Evolutionary conservation across 2,888 invertebrate genomes (phyloP).

Genomic region (Helobdella robusta): DNA sequence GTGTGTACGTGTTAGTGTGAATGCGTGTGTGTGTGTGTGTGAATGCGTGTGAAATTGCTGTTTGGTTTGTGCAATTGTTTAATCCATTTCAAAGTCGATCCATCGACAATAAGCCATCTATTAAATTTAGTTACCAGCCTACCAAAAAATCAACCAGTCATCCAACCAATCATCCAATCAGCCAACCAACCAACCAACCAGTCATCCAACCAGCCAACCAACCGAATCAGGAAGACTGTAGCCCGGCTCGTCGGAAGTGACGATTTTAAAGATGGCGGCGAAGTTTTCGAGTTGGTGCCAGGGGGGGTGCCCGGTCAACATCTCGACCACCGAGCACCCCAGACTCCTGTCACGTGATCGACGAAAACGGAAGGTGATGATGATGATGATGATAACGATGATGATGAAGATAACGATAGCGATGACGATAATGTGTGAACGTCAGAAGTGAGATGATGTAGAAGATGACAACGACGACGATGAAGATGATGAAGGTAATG

Average conservation of each 20-base stretch:
- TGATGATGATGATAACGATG: neutral
- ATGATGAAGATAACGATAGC: neutral
- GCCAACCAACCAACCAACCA: too few species aligned
- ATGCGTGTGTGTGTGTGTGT: conserved; percentile 8
- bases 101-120: neutral
- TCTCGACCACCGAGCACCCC: conserved; percentile 49
- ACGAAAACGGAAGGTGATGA: neutral
- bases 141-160: too few species aligned
- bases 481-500: too few species aligned
- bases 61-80: neutral
- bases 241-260: conserved; percentile 42
- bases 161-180: too few species aligned
- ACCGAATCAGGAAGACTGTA: conserved; percentile 44
- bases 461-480: too few species aligned
- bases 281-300: conserved; percentile 48
- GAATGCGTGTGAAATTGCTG: conserved; percentile 1
- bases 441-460: neutral
- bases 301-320: conserved; percentile 48
- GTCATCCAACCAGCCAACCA: too few species aligned
- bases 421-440: too few species aligned
- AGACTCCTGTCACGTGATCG: conserved; percentile 44
- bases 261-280: conserved; percentile 50
- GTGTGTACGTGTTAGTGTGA: neutral
- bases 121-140: conserved; percentile 11
- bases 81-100: neutral